These are phyloP conservation scores for Arctopsyche grandis DNA, from an alignment of 1,140 invertebrate species.

Conservation along the genomic window DNA sequence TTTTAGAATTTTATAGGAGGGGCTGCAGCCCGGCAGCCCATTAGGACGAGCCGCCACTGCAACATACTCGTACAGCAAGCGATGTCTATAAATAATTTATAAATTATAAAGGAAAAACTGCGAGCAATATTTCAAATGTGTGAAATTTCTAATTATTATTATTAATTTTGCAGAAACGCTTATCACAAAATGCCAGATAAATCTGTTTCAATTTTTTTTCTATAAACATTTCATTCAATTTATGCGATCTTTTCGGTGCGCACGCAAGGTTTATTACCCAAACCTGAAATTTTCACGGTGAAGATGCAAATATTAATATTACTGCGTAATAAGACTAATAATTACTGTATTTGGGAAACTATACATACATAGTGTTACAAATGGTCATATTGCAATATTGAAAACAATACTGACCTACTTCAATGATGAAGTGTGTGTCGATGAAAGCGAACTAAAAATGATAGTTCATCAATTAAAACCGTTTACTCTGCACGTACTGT, in stretches of 20 bases:
- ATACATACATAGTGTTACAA: not conserved
- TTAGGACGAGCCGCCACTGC: too few species aligned
- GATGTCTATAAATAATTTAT: too few species aligned
- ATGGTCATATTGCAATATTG: not conserved
- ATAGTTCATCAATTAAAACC: slow-evolving; percentile 1
- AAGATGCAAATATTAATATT: not conserved
- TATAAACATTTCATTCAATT: not conserved
- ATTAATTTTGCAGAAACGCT: not conserved
- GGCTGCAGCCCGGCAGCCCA: too few species aligned
- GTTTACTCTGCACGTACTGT: not conserved
- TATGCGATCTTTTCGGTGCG: not conserved
- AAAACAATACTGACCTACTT: slow-evolving; percentile 30
- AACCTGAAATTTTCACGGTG: not conserved
- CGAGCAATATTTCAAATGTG: too few species aligned
- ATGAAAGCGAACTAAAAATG: not conserved
- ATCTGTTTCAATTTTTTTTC: not conserved
- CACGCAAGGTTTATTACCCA: not conserved
- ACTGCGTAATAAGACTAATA: not conserved
- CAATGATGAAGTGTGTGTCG: not conserved
- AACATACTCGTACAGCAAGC: too few species aligned
- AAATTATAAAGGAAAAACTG: too few species aligned
- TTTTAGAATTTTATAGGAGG: too few species aligned
- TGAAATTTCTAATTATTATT: not conserved
- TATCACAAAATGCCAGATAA: not conserved
- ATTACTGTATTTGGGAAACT: not conserved